Evolutionary conservation across 2,888 invertebrate genomes (phyloP).

Genomic region (Drosophila flavopinicola): DNA sequence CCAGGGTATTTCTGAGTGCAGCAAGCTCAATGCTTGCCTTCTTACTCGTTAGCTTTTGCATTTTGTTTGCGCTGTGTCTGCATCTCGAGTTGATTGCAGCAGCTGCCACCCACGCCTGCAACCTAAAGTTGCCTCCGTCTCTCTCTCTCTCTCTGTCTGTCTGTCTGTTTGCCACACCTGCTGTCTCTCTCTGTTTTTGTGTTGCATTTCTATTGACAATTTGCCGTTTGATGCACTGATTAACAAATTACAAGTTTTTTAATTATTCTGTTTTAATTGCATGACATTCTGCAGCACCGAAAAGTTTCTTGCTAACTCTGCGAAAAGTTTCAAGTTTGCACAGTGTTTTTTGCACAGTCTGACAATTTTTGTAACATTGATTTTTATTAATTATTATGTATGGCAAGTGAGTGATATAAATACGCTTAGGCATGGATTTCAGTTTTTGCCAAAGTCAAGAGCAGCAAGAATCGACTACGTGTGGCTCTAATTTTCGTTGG

Average conservation of each 20-base stretch:
- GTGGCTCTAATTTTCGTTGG: not conserved
- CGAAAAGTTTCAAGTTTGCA: constrained; percentile 28
- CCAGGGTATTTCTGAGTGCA: constrained; percentile 23
- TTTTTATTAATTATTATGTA: constrained; percentile 63
- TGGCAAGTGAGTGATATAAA: not conserved
- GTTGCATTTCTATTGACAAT: constrained; percentile 38
- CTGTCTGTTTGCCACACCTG: not conserved
- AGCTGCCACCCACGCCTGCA: constrained; percentile 37
- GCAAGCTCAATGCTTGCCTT: not conserved
- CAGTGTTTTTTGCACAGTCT: constrained; percentile 39
- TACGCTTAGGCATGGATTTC: constrained; percentile 6
- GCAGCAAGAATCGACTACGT: constrained; percentile 8
- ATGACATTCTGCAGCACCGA: not conserved
- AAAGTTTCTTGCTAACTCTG: constrained; percentile 46
- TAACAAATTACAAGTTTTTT: constrained; percentile 60
- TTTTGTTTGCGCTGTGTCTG: constrained; percentile 72
- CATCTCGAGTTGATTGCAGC: constrained; percentile 73
- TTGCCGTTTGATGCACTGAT: constrained; percentile 54
- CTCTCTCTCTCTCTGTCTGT: not conserved
- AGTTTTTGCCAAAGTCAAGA: constrained; percentile 5
- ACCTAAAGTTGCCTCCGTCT: not conserved
- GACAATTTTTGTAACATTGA: constrained; percentile 60
- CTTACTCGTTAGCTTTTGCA: constrained; percentile 52
- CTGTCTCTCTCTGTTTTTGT: constrained; percentile 1
- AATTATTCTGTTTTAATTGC: constrained; percentile 17